A percentile compares a stretch with the other conserved stretches of the same genome.
Evolutionary conservation across 2,113 vertebrate genomes (phyloP).

Genomic region (Stegostoma tigrinum): DNA sequence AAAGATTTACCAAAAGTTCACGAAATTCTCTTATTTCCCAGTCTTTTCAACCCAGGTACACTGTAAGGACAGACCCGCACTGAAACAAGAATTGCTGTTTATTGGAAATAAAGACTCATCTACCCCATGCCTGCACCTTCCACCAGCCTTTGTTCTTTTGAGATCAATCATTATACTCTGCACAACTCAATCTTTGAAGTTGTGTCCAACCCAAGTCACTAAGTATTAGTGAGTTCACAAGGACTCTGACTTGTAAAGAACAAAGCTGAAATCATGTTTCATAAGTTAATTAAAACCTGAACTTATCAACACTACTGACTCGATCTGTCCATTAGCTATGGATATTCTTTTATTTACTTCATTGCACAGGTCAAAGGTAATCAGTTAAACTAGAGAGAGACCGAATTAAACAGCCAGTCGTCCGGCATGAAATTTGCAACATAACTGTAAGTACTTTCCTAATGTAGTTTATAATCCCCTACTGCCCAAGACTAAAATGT

Average conservation of each 20-base stretch:
- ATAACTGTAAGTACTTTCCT: not conserved
- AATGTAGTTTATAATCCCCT: not conserved
- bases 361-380: not conserved
- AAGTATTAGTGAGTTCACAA: not conserved
- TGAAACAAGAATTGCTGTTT: too few species aligned
- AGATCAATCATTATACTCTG: too few species aligned
- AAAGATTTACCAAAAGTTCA: too few species aligned
- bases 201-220: not conserved
- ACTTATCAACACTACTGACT: not conserved
- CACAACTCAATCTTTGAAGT: too few species aligned
- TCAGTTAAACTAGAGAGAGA: not conserved
- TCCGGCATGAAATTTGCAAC: not conserved
- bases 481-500: not conserved
- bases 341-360: not conserved
- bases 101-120: too few species aligned
- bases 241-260: not conserved
- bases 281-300: not conserved
- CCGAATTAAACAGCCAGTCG: not conserved
- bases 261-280: not conserved
- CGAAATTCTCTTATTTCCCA: too few species aligned
- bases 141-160: too few species aligned
- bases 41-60: too few species aligned
- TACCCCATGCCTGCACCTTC: too few species aligned
- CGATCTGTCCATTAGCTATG: not conserved
- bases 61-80: too few species aligned